Evolutionary conservation across 2,888 invertebrate genomes (phyloP).

Genomic region (Omphaloscelis lunosa): DNA sequence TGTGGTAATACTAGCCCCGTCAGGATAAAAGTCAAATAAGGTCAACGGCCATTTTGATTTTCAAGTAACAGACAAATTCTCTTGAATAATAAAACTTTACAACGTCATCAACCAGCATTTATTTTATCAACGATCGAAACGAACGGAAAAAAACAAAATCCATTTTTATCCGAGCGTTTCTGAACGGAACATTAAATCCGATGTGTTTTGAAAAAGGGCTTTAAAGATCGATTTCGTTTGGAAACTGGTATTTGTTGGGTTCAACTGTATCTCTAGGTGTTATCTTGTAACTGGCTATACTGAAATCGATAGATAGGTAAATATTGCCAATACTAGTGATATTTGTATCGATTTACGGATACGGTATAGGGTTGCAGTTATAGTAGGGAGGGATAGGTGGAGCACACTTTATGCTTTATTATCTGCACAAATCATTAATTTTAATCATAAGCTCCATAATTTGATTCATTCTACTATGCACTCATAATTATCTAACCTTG

Average conservation of each 20-base stretch:
- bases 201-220: constrained; percentile 59
- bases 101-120: constrained; percentile 44
- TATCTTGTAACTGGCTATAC: constrained; percentile 35
- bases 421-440: too few species aligned
- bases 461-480: neutral
- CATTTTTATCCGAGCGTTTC: constrained; percentile 58
- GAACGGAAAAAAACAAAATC: constrained; percentile 55
- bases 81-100: constrained; percentile 46
- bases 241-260: constrained; percentile 51
- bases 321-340: constrained; percentile 4
- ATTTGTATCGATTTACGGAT: neutral
- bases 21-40: neutral
- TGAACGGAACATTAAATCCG: constrained; percentile 46
- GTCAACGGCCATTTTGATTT: neutral
- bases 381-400: too few species aligned
- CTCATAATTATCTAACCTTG: neutral
- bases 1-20: neutral
- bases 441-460: neutral
- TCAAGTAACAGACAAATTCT: constrained; percentile 26
- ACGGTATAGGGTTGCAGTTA: neutral
- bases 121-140: constrained; percentile 41
- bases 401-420: too few species aligned
- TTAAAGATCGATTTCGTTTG: constrained; percentile 48
- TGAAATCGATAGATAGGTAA: constrained; percentile 14
- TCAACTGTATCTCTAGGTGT: constrained; percentile 44